Percentiles rank a stretch among this genome's conserved stretches.
Conservation (phyloP, 1,140 invertebrate genomes). For the Zaprionus davidi region DNA sequence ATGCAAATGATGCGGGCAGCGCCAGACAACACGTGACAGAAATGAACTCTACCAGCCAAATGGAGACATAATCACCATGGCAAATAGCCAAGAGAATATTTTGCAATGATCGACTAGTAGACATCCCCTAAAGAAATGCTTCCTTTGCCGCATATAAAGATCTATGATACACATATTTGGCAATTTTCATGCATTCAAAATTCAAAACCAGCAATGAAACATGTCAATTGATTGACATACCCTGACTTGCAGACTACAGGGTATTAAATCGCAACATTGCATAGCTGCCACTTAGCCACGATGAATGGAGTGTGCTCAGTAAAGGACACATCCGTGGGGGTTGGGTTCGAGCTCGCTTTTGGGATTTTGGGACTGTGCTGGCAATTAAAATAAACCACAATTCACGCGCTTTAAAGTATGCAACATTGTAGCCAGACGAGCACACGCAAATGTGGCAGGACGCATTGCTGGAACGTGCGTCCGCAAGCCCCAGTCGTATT, state of each 20-base stretch:
- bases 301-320: constrained; percentile 4
- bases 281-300: constrained; percentile 29
- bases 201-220: too few relatives aligned
- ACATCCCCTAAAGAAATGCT: neutral
- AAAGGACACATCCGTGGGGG: constrained; percentile 1
- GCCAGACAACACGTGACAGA: constrained; percentile 62
- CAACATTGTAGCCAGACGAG: constrained; percentile 51
- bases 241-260: neutral
- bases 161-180: too few relatives aligned
- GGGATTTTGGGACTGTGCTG: constrained; percentile 19
- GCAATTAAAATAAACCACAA: constrained; percentile 67
- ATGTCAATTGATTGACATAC: neutral
- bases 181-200: too few relatives aligned
- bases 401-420: constrained; percentile 43
- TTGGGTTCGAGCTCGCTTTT: constrained; percentile 1
- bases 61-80: constrained; percentile 68
- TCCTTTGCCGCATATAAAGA: neutral
- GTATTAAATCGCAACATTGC: neutral
- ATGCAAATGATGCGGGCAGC: constrained; percentile 39
- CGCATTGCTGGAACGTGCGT: constrained; percentile 41
- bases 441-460: constrained; percentile 40
- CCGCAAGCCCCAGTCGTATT: constrained; percentile 53
- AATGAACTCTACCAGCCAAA: constrained; percentile 54
- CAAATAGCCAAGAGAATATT: constrained; percentile 39
- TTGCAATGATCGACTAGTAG: neutral